Evolutionary conservation across 1,140 invertebrate species (phyloP), one percentile per base, ranked within the genome.

Genomic region (Drosophila nasuta): DNA sequence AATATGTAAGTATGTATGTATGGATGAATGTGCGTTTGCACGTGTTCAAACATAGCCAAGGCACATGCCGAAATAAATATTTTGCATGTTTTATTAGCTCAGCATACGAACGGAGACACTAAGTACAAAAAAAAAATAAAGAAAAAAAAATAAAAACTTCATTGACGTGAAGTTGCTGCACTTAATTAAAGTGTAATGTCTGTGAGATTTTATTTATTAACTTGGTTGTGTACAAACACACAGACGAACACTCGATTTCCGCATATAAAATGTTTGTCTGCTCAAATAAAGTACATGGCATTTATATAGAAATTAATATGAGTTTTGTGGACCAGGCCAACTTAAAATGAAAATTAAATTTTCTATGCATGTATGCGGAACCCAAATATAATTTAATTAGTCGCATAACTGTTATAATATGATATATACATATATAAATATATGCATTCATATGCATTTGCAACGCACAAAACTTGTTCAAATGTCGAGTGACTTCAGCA

Each of bases 151-250:
- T 48, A 28, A 43, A 68, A 81, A 73, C 67, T 78, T 75, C 77
- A 77, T 75, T 81, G 60, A 79, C 72, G 51, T 70, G 60, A 64
- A 69, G 66, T 59, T 74, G 56, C 64, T 82, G 69, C 59, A 81
- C 75, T 81, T 81, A 81, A 81, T 81, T 81, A 82, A 81, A 82
- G 79, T 78, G 60, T 81, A 81, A 81, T 77, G 64, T 54, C 79
- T 76, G 65, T 48, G 38, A 35, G 46, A 46, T 41, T 49, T 56
- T 56, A 56, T 28, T 17, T 38, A 38, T 38, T 38, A 38, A 38
- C 35, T 38, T 38, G 35, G 1, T 10, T 38, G 35, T 38, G 35
- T 10, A 10, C 10, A 38, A 38, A 38, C 35, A 38, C 8, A 38
- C 8, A 38, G 35, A 25, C 20, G 20, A 25, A 25, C 35, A 11